phyloP scores from a whole-genome alignment of 2,888 invertebrate genomes.

The Pyrochroa serraticornis region DNA sequence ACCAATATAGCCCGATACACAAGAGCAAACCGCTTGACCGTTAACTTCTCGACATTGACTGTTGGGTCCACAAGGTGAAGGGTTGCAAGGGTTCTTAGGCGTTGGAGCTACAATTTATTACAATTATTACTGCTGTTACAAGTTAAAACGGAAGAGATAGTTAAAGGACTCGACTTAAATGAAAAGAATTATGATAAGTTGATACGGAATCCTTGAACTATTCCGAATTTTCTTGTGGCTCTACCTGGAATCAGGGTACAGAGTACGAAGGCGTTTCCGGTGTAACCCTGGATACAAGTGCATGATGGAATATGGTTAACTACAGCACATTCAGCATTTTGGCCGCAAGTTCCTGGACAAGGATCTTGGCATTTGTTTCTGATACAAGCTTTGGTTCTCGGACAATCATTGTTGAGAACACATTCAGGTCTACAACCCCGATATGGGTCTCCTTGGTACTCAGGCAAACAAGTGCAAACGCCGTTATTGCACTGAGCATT shows the following conservation, averaged over 20 bases:
- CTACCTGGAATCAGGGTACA: slow-evolving; percentile 29
- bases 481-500: slow-evolving; percentile 70
- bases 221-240: background rate
- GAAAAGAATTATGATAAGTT: too few relatives aligned
- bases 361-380: slow-evolving; percentile 71
- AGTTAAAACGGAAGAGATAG: background rate
- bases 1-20: slow-evolving; percentile 72
- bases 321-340: slow-evolving; percentile 70
- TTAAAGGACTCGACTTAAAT: too few relatives aligned
- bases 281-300: slow-evolving; percentile 68
- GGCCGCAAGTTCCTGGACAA: slow-evolving; percentile 71
- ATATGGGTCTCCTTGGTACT: slow-evolving; percentile 70
- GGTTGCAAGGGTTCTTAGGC: slow-evolving; percentile 64
- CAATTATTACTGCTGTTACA: background rate
- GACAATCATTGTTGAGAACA: slow-evolving; percentile 68
- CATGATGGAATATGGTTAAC: slow-evolving; percentile 74
- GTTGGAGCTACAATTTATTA: slow-evolving; percentile 41
- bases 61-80: slow-evolving; percentile 71
- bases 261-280: slow-evolving; percentile 60
- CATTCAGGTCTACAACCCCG: slow-evolving; percentile 72
- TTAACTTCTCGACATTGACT: slow-evolving; percentile 65
- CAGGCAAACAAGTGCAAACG: slow-evolving; percentile 64
- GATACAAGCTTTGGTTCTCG: slow-evolving; percentile 66
- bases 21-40: slow-evolving; percentile 69
- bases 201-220: too few relatives aligned